Conservation (phyloP, 2,797 vertebrate genomes). For the Okamejei kenojei region DNA sequence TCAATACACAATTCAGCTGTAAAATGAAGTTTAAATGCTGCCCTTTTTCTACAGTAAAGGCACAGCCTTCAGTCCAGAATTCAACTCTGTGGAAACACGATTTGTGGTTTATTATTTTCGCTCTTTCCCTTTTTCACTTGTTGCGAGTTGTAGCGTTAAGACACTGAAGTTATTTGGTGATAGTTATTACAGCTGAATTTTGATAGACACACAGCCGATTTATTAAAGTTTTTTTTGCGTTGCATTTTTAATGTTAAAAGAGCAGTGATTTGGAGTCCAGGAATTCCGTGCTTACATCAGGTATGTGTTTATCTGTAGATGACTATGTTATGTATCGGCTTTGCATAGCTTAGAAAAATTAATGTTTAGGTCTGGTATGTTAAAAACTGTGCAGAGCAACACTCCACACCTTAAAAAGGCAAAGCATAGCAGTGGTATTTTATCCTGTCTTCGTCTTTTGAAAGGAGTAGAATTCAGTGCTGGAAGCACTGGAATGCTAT, state of each 20-base stretch:
- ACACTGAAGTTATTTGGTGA: neutral
- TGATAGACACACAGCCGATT: neutral
- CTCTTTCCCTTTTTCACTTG: neutral
- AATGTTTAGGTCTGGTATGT: slow-evolving; percentile 35
- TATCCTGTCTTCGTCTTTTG: slow-evolving; percentile 3
- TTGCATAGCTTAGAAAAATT: slow-evolving; percentile 34
- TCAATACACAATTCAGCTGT: slow-evolving; percentile 53
- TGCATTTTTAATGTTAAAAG: slow-evolving; percentile 5
- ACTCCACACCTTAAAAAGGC: slow-evolving; percentile 36
- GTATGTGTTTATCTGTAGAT: slow-evolving; percentile 30
- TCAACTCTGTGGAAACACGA: neutral
- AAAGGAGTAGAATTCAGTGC: neutral
- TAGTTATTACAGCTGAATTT: neutral
- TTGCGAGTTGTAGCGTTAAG: neutral
- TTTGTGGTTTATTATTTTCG: slow-evolving; percentile 15
- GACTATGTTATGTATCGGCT: slow-evolving; percentile 23
- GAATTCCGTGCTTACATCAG: slow-evolving; percentile 14
- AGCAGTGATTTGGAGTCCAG: slow-evolving; percentile 9
- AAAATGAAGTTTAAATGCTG: slow-evolving; percentile 61
- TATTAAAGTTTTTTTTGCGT: neutral
- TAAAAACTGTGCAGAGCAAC: slow-evolving; percentile 33
- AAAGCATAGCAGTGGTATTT: slow-evolving; percentile 8
- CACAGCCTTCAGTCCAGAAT: slow-evolving; percentile 43
- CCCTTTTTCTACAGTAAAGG: slow-evolving; percentile 55
- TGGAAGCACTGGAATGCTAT: slow-evolving; percentile 14